phyloP scores from a whole-genome alignment of 2,888 invertebrate genomes.

The Rhogogaster chlorosoma region DNA sequence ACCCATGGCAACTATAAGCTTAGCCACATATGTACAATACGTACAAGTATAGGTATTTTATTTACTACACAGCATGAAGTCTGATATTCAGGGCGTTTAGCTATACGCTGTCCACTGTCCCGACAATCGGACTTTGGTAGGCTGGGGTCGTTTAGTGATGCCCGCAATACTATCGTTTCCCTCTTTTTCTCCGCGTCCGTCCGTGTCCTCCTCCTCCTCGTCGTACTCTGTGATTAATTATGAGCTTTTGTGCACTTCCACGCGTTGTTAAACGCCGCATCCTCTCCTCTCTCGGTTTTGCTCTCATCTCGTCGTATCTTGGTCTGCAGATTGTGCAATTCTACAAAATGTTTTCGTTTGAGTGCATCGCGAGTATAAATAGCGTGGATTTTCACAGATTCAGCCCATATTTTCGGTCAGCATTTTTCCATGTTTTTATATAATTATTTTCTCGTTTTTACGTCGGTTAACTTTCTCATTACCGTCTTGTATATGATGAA shows the following conservation, averaged over 20 bases:
- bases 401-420: neutral
- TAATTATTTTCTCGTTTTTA: neutral
- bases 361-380: neutral
- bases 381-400: neutral
- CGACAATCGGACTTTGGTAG: slow-evolving; percentile 73
- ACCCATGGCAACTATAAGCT: slow-evolving; percentile 8
- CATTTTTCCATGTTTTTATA: neutral
- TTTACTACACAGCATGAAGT: neutral
- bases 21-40: neutral
- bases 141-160: slow-evolving; percentile 71
- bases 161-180: slow-evolving; percentile 59
- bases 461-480: neutral
- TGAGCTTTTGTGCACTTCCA: slow-evolving; percentile 23
- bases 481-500: neutral
- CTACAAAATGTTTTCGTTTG: neutral
- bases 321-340: slow-evolving; percentile 16
- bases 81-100: slow-evolving; percentile 27
- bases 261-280: neutral
- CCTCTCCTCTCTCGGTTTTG: neutral
- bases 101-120: slow-evolving; percentile 39
- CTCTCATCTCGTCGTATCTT: neutral
- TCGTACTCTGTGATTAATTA: slow-evolving; percentile 10
- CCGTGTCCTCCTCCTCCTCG: neutral
- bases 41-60: neutral
- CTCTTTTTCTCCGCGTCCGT: slow-evolving; percentile 63